Evolutionary conservation across 2,113 vertebrate species (phyloP).

Genomic region (Gorsachius goisagi): DNA sequence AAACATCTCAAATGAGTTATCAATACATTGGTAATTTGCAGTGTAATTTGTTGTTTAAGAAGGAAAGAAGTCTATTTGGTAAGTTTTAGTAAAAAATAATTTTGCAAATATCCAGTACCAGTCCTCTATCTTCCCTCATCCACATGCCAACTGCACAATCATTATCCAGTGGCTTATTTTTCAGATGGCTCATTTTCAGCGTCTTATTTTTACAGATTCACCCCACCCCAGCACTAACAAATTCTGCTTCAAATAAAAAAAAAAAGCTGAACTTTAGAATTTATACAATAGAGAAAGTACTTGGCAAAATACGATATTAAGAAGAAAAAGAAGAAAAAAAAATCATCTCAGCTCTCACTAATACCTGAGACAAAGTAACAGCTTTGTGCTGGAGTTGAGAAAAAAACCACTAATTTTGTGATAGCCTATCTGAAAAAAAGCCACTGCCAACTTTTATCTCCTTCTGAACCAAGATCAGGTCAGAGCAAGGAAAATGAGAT

Average conservation of each 20-base stretch:
- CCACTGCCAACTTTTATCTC: not conserved
- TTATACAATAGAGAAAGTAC: not conserved
- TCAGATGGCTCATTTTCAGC: not conserved
- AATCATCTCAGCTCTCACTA: not conserved
- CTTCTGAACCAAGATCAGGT: not conserved
- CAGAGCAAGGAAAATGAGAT: not conserved
- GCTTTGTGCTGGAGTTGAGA: not conserved
- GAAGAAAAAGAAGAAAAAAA: not conserved
- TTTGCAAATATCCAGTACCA: not conserved
- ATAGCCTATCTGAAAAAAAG: not conserved
- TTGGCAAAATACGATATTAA: not conserved
- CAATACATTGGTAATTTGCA: not conserved
- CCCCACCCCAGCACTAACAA: not conserved
- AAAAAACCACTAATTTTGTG: not conserved
- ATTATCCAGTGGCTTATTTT: not conserved
- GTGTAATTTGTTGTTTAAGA: not conserved
- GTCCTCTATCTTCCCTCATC: not conserved
- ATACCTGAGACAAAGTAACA: not conserved
- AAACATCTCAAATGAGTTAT: not conserved
- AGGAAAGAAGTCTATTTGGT: not conserved
- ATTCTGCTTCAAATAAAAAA: not conserved
- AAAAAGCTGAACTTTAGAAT: not conserved
- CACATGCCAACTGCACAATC: not conserved
- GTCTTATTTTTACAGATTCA: not conserved
- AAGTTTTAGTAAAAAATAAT: not conserved